Evolutionary conservation across 2,888 invertebrate species (phyloP), one percentile per base, ranked within the genome.

Genomic region (Escarpia spicata): DNA sequence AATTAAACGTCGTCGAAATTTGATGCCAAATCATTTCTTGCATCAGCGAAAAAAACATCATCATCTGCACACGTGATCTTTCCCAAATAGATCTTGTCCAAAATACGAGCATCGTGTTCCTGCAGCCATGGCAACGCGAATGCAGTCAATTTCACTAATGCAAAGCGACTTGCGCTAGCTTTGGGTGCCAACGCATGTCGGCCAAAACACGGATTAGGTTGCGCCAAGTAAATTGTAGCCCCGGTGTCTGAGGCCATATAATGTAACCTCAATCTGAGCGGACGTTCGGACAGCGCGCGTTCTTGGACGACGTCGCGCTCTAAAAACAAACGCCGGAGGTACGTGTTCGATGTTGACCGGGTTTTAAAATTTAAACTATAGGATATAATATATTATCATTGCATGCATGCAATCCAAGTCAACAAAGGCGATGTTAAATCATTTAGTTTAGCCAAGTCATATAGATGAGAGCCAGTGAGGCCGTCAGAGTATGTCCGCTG

Each of bases 121-220:
- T 75, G 75, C n/a, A 75, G 19, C 75, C 75, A 75, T 75, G 75
- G 75, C 75, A 75, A 75, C 75, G 75, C 75, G 75, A 75, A 75
- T 19, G 75, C 26, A 75, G 75, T 75, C 19, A 75, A 75, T 75
- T 75, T 75, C 75, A 6, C 19, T 75, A 75, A 75, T 75, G 75
- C 75, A 75, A 75, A 75, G 75, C 75, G 75, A 75, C 75, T 75
- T 75, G 75, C 75, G 75, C 75, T 8, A 75, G 19, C 75, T 19
- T 75, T 75, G 75, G 75, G 75, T 26, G n/a, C 75, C 75, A 75
- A n/a, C 75, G 75, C 75, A 6, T 75, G 26, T 75, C 75, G 75
- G n/a, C 19, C 75, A 75, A 75, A 75, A 75, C 26, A 75, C 75
- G 75, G 75, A 26, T 75, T 26, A 75, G 75, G 75, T 75, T 26